A percentile compares a stretch with the other conserved stretches of the same genome.
These are phyloP conservation scores for Urocitellus parryii DNA, from an alignment of 2,113 vertebrate species.

Conservation along the genomic window DNA sequence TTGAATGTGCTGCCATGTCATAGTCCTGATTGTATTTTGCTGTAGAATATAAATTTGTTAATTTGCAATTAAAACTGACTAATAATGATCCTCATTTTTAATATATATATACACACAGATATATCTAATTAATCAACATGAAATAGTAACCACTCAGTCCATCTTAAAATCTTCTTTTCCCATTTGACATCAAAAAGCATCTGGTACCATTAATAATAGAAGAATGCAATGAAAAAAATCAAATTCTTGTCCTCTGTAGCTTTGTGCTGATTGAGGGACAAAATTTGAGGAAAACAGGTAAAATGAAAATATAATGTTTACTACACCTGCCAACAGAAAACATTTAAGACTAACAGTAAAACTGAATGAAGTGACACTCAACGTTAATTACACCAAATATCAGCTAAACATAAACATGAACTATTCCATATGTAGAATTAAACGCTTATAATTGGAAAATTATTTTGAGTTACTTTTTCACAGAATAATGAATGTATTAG, in stretches of 20 bases:
- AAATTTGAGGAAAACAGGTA: not conserved
- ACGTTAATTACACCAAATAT: conserved; percentile 53
- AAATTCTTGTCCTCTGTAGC: not conserved
- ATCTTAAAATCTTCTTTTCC: conserved; percentile 41
- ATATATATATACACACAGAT: not conserved
- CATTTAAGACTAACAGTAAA: conserved; percentile 47
- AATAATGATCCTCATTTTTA: not conserved
- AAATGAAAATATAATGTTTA: conserved; percentile 10
- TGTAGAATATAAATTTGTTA: conserved; percentile 14
- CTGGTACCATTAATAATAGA: not conserved
- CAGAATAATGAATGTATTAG: not conserved
- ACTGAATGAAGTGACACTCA: conserved; percentile 16
- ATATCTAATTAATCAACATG: not conserved
- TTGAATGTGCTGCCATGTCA: not conserved
- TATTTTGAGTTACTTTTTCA: conserved; percentile 48
- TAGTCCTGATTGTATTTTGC: not conserved
- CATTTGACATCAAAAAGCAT: conserved; percentile 4
- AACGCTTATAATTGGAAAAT: conserved; percentile 36
- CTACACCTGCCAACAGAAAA: conserved; percentile 42
- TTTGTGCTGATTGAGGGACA: not conserved
- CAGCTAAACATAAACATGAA: conserved; percentile 43
- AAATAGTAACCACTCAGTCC: not conserved
- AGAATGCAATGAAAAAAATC: conserved; percentile 19
- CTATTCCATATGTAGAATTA: not conserved
- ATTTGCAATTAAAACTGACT: not conserved